Conservation (phyloP, 2,113 vertebrate genomes). For the Hydropotes inermis region DNA sequence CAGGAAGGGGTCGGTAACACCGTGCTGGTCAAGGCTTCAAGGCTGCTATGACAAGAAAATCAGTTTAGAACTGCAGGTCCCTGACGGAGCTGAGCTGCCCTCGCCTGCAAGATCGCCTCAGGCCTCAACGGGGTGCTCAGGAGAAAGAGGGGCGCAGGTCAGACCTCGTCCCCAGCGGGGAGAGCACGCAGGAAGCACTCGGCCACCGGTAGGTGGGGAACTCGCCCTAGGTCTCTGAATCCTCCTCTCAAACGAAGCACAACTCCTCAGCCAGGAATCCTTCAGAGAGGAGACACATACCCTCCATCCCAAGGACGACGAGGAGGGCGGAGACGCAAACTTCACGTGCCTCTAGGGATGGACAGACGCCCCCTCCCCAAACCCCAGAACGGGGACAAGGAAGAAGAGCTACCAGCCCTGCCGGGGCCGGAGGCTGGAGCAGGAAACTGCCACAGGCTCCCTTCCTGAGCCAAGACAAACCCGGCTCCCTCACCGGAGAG, state of each 20-base stretch:
- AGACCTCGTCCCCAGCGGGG: neutral
- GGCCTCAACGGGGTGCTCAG: neutral
- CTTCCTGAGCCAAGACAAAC: neutral
- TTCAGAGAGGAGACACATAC: neutral
- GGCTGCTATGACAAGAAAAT: neutral
- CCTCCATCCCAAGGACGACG: too few relatives aligned
- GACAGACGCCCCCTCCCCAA: neutral
- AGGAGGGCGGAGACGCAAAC: neutral
- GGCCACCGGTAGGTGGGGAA: neutral
- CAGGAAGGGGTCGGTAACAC: neutral
- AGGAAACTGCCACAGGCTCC: neutral
- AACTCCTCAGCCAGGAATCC: neutral
- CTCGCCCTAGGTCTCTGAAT: neutral
- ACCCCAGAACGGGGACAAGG: neutral
- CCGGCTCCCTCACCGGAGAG: neutral
- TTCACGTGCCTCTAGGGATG: neutral
- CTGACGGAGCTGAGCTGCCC: neutral
- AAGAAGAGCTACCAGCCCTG: neutral
- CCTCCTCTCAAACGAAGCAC: neutral
- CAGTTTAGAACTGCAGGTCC: neutral
- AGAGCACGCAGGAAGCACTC: accelerated
- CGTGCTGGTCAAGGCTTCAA: neutral
- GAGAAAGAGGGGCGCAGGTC: neutral
- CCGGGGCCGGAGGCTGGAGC: accelerated
- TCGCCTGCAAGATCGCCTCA: neutral